Evolutionary conservation across 2,113 vertebrate genomes (phyloP), one percentile per base, ranked within the genome.

Genomic region (Myotis yumanensis): DNA sequence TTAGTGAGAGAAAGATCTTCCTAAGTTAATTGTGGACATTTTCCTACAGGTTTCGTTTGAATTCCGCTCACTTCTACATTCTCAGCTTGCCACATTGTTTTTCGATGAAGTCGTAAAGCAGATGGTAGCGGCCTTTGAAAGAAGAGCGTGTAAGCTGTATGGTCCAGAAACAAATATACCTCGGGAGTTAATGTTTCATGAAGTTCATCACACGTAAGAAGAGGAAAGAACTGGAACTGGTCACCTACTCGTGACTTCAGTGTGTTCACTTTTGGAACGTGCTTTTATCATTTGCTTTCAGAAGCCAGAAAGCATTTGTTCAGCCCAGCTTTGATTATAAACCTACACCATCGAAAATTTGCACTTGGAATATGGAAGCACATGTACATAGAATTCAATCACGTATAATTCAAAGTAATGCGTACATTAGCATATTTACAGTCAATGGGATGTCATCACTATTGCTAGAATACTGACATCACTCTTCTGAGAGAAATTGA

Each of bases 71-170:
- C 98, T 99, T 93, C 97, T 99, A 32, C 99, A 99, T 97, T 99
- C 99, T 51, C 99, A 99, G 93, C 98, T 99, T 0, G 98, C 99
- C 35, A 98, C 99, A 0, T 92, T 99, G 10, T 99, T 99, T 98
- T 99, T 99, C 4, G 99, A 99, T 40, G 99, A 99, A 98, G 99
- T 99, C 77, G 99, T 99, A 77, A 99, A 99, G 98, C 99, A 99
- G 97, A 99, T 99, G 99, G 99, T 99, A 1, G 98, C 99, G 2
- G 99, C 99, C 14, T 99, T 99, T 91, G 99, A 99, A 97, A 98
- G 98, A 68, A 98, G 99, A 86, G 99, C 99, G 17, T 95, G 97
- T 97, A 98, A 98, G 66, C 79, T 99, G 1, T 98, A 99, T 0
- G 99, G 99, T 16, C 98, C 99, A 8, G 99, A 99, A 98, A 99